A percentile compares a stretch with the other conserved stretches of the same genome.
These are phyloP conservation scores for Falco biarmicus DNA, from an alignment of 2,797 vertebrate species.

Conservation along the genomic window DNA sequence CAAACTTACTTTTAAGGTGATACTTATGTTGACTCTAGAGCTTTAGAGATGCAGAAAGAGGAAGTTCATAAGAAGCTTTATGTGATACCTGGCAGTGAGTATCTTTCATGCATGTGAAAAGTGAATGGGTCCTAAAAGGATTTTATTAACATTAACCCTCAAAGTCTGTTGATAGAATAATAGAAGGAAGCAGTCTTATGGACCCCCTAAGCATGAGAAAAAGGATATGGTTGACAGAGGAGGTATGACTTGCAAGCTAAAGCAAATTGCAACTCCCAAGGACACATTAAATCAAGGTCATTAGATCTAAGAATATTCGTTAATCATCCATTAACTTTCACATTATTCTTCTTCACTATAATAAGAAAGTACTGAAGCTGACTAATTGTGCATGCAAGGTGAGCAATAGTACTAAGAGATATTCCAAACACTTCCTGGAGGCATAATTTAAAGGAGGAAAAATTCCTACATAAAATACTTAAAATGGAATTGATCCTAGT, in stretches of 20 bases:
- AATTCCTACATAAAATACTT: background rate
- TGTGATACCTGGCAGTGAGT: background rate
- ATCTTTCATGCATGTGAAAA: background rate
- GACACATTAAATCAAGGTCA: conserved; percentile 54
- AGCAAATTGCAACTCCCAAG: conserved; percentile 25
- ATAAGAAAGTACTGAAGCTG: conserved; percentile 16
- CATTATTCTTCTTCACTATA: conserved; percentile 38
- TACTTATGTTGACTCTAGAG: background rate
- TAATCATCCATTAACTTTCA: conserved; percentile 31
- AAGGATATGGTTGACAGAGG: background rate
- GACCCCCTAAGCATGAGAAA: background rate
- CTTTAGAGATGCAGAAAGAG: background rate
- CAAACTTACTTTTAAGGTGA: background rate
- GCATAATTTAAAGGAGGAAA: background rate
- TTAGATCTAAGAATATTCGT: conserved; percentile 24
- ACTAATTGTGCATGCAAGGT: conserved; percentile 28
- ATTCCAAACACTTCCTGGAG: background rate
- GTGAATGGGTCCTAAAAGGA: background rate
- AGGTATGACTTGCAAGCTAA: conserved; percentile 39
- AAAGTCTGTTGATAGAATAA: background rate
- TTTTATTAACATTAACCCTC: background rate
- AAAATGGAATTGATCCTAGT: background rate
- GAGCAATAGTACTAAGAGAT: background rate
- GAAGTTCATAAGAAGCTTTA: background rate
- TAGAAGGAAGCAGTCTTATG: background rate